Percentiles rank a stretch among this genome's conserved stretches.
Conservation (phyloP, 2,797 vertebrate species). For the Gymnopithys bicolor region DNA sequence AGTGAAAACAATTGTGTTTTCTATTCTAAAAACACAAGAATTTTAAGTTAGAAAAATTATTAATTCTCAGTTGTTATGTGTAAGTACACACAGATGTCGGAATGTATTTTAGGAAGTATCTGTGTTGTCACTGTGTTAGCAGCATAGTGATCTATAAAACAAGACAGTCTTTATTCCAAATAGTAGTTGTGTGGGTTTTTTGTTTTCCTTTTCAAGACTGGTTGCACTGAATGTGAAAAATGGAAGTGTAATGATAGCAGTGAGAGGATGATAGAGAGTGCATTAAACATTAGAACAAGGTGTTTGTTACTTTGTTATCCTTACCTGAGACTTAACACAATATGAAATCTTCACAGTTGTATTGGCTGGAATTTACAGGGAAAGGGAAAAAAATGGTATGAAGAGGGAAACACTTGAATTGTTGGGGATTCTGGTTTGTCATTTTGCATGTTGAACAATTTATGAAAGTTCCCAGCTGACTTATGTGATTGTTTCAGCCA, state of each 20-base stretch:
- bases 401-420: rapidly evolving
- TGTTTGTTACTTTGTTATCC: not conserved
- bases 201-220: not conserved
- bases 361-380: not conserved
- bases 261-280: not conserved
- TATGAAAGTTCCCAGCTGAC: not conserved
- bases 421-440: not conserved
- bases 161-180: not conserved
- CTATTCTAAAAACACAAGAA: not conserved
- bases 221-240: not conserved
- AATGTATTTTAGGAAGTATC: not conserved
- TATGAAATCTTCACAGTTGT: not conserved
- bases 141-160: not conserved
- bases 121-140: not conserved
- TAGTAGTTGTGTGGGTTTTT: not conserved
- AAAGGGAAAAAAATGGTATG: rapidly evolving
- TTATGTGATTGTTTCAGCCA: not conserved
- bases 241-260: not conserved
- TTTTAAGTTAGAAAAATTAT: not conserved
- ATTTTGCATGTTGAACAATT: not conserved
- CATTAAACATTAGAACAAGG: not conserved
- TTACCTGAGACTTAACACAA: not conserved
- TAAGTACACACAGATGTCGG: not conserved
- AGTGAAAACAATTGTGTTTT: not conserved
- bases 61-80: not conserved